Base-by-base conservation (phyloP, 2,113 vertebrate genomes). In the Junco hyemalis region DNA sequence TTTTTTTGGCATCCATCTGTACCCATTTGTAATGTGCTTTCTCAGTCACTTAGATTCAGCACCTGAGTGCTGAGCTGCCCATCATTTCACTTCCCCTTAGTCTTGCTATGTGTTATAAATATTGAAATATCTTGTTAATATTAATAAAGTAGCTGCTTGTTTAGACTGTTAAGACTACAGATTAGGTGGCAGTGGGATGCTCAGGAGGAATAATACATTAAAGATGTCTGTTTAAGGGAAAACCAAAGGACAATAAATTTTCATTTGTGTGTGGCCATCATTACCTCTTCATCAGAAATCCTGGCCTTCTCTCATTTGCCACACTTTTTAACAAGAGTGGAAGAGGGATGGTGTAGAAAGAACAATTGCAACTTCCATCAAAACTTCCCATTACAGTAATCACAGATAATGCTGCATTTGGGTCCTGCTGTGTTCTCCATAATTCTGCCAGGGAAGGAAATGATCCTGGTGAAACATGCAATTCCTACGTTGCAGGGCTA, bases 1-100 rank as follows among this genome's bases (percentile, higher is more conserved):
- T 96, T 14, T 35, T 84, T 95, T 91, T 93, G 91, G 82, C 85
- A 95, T 59, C 53, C 92, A 50, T 85, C 38, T 82, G 33, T 82
- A 86, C 64, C 93, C 35, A 84, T 74, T 87, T 91, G 86, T 51
- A 86, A 86, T 54, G 65, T 28, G 33, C 71, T 91, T 91, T 96
- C n/a, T 42, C 29, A 81, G 28, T 68, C 68, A 35, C 18, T 88
- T 72, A 80, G 66, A 69, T 80, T 76, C 76, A 77, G 13, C 22
- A 56, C 79, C 50, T 85, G 44, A 53, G 76, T 61, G 21, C 36
- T 3, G 6, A 72, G 20, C 48, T 80, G 54, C 40, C 29, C 40
- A 42, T 54, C 17, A 23, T 65, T 85, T 42, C 51, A 44, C 15
- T 80, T 81, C 45, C 15, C 26, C 24, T 47, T 60, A 57, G 59